Conservation (phyloP, 1,140 invertebrate genomes). For the Phymorhynchus buccinoides region DNA sequence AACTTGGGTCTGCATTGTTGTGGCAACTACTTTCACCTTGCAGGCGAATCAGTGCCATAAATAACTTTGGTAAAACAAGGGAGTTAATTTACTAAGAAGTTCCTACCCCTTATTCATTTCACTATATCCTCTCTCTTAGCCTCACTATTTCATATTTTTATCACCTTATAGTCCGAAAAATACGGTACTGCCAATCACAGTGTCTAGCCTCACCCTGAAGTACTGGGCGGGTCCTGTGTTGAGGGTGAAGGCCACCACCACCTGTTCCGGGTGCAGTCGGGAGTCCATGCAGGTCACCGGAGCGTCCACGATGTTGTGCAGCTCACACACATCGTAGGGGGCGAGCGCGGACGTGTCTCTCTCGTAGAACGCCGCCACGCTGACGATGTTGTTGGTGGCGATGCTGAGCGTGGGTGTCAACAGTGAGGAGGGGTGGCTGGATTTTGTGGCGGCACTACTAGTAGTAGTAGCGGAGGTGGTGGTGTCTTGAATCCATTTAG, state of each 20-base stretch:
- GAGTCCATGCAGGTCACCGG: constrained; percentile 55
- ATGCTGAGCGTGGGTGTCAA: constrained; percentile 35
- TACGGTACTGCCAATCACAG: too few species aligned
- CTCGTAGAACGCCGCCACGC: constrained; percentile 32
- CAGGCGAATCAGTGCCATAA: too few species aligned
- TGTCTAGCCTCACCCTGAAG: constrained; percentile 46
- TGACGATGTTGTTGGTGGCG: constrained; percentile 39
- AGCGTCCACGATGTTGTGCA: constrained; percentile 58
- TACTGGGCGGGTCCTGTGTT: constrained; percentile 35
- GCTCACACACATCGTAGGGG: constrained; percentile 43
- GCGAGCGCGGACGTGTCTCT: not conserved
- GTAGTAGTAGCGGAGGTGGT: not conserved
- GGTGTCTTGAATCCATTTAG: not conserved
- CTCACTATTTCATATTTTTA: too few species aligned
- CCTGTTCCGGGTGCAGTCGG: constrained; percentile 42
- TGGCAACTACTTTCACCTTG: too few species aligned
- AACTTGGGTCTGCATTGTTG: too few species aligned
- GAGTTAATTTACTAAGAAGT: too few species aligned
- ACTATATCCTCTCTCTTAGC: too few species aligned
- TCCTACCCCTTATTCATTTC: too few species aligned
- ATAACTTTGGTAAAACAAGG: too few species aligned
- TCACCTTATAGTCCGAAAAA: too few species aligned
- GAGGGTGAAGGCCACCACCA: constrained; percentile 55
- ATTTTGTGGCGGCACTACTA: constrained; percentile 33
- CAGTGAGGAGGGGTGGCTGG: too few species aligned